A percentile compares a stretch with the other conserved stretches of the same genome.
Evolutionary conservation across 2,797 vertebrate species (phyloP).

Genomic region (Sebastes miniatus): DNA sequence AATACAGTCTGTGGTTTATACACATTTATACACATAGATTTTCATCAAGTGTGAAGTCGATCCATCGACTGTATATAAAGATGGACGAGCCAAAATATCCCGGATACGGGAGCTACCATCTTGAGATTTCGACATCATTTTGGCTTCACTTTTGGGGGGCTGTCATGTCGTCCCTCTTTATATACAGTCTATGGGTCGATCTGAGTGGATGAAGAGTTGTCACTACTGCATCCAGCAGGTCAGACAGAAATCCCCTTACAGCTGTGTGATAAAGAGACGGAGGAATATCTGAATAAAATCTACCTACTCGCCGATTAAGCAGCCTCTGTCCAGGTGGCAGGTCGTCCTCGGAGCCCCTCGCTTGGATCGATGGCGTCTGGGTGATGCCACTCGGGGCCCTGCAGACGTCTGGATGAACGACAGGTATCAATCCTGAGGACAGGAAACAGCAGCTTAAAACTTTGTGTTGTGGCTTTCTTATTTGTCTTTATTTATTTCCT

Average conservation of each 20-base stretch:
- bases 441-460: neutral
- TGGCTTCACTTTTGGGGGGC: no score
- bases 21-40: no score
- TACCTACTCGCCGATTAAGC: neutral
- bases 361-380: neutral
- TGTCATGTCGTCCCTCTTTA: no score
- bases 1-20: no score
- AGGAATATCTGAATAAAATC: neutral
- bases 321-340: neutral
- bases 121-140: neutral
- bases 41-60: no score
- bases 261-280: neutral
- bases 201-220: neutral
- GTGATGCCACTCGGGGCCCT: neutral
- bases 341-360: neutral
- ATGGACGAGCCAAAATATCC: no score
- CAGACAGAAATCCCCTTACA: neutral
- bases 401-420: neutral
- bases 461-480: neutral
- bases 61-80: no score
- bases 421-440: neutral
- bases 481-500: neutral
- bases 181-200: no score
- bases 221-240: neutral
- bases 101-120: rapidly evolving